Conservation (phyloP, 2,113 vertebrate species). For the Oreochromis tanganicae region DNA sequence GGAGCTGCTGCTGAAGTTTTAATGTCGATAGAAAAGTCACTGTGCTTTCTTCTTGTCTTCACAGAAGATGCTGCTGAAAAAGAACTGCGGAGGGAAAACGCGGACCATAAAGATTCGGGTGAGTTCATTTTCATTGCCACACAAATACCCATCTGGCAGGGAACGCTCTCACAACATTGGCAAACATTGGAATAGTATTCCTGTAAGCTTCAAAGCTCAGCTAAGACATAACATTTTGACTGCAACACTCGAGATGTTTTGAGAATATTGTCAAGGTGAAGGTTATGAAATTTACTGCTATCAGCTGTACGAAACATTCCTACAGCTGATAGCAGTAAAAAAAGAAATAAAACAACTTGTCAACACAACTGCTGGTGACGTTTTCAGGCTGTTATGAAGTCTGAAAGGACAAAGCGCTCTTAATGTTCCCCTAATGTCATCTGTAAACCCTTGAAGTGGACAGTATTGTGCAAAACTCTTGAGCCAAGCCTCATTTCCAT, state of each 20-base stretch:
- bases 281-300: not conserved
- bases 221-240: not conserved
- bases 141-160: not conserved
- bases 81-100: conserved; percentile 83
- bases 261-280: not conserved
- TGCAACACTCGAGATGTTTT: not conserved
- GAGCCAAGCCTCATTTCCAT: not conserved
- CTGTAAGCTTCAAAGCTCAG: not conserved
- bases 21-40: not conserved
- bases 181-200: not conserved
- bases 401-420: not conserved
- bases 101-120: conserved; percentile 85
- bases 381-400: not conserved
- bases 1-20: not conserved
- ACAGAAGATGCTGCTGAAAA: conserved; percentile 91
- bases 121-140: conserved; percentile 58
- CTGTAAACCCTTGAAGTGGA: not conserved
- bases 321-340: not conserved
- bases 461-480: not conserved
- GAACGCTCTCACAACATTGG: not conserved
- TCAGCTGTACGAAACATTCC: not conserved
- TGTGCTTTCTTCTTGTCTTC: conserved; percentile 59
- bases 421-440: not conserved
- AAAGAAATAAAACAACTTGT: not conserved
- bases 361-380: not conserved